phyloP scores from a whole-genome alignment of 2,888 invertebrate genomes.

The Ischnus inquisitorius region DNA sequence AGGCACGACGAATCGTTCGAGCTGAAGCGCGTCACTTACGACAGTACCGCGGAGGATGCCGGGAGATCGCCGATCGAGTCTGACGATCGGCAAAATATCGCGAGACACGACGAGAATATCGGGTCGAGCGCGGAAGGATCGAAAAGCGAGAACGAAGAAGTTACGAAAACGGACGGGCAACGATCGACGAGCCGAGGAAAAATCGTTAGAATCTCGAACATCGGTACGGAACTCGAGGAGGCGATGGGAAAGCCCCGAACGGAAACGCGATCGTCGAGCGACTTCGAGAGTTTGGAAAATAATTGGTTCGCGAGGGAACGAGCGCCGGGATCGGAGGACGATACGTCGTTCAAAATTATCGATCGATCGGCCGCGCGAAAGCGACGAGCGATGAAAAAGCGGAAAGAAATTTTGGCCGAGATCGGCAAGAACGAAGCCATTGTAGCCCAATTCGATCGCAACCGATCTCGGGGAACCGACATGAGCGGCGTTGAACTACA shows the following conservation, averaged over 20 bases:
- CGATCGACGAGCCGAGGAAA: neutral
- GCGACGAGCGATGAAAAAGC: neutral
- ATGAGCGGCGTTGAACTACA: neutral
- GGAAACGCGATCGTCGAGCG: neutral
- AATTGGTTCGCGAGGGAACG: neutral
- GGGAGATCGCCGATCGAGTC: neutral
- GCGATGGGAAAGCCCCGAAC: neutral
- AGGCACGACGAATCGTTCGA: neutral
- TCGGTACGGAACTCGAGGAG: neutral
- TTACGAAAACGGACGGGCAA: neutral
- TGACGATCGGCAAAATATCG: neutral
- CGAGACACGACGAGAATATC: neutral
- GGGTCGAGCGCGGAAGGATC: neutral
- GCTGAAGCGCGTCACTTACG: slow-evolving; percentile 45
- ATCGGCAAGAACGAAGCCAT: no score
- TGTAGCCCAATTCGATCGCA: no score
- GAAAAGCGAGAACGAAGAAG: neutral
- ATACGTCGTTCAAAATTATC: neutral
- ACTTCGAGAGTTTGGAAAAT: neutral
- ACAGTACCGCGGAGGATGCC: neutral
- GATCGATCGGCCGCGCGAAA: neutral
- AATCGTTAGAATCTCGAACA: neutral
- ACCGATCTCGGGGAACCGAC: neutral
- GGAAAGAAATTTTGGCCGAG: neutral
- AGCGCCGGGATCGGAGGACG: neutral